Evolutionary conservation across 2,113 vertebrate species (phyloP).

Genomic region (Toxotes chatareus): DNA sequence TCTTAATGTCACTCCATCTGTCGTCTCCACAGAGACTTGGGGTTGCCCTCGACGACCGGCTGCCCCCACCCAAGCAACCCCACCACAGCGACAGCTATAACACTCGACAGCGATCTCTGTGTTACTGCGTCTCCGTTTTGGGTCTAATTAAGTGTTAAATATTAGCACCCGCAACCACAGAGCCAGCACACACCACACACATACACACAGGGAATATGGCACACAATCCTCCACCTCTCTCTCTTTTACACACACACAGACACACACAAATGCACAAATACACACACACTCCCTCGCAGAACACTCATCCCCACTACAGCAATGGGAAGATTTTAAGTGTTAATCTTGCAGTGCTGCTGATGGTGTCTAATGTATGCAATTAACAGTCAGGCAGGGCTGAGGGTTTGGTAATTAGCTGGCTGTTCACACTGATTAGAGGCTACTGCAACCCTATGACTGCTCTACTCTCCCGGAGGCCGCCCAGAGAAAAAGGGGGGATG

Average conservation of each 20-base stretch:
- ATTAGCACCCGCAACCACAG: constrained; percentile 70
- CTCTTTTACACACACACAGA: constrained; percentile 40
- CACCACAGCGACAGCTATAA: constrained; percentile 83
- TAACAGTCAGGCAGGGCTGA: constrained; percentile 94
- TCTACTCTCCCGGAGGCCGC: constrained; percentile 79
- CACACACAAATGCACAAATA: constrained; percentile 55
- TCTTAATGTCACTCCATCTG: constrained; percentile 99
- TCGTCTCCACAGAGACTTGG: constrained; percentile 86
- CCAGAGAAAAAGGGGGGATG: constrained; percentile 53
- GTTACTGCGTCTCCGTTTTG: constrained; percentile 72
- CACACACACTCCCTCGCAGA: constrained; percentile 33
- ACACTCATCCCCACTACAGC: constrained; percentile 72
- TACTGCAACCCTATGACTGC: constrained; percentile 84
- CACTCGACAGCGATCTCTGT: constrained; percentile 52
- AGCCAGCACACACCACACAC: constrained; percentile 58
- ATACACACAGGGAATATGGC: constrained; percentile 37
- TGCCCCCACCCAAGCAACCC: constrained; percentile 90
- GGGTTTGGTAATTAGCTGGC: constrained; percentile 99
- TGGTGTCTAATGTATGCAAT: constrained; percentile 99
- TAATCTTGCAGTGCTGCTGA: constrained; percentile 99
- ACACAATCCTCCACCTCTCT: constrained; percentile 48
- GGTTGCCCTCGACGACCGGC: constrained; percentile 89
- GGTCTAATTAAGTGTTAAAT: constrained; percentile 83
- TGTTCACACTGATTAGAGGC: constrained; percentile 91
- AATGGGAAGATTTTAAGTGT: constrained; percentile 98